These are phyloP conservation scores for Anoplophora glabripennis DNA, from an alignment of 1,140 invertebrate genomes.

Conservation along the genomic window DNA sequence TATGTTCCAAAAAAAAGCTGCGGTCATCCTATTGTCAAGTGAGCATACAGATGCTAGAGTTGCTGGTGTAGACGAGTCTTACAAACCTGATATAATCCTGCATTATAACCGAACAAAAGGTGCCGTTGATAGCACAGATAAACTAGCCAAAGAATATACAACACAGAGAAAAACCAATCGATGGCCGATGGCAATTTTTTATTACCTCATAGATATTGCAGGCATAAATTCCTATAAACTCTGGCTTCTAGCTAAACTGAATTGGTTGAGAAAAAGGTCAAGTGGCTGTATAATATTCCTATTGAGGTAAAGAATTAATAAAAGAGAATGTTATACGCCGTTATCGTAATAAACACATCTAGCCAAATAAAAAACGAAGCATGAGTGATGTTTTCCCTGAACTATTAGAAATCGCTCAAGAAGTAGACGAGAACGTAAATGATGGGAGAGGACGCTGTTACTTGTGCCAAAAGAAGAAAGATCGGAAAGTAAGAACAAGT, in stretches of 20 bases:
- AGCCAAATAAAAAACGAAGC: conserved; percentile 5
- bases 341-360: conserved; percentile 5
- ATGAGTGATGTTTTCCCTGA: background rate
- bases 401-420: conserved; percentile 44
- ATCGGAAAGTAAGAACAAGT: background rate
- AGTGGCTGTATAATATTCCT: conserved; percentile 20
- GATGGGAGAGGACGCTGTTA: background rate
- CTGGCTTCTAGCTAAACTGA: conserved; percentile 16
- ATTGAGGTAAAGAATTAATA: conserved; percentile 16
- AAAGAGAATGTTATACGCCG: conserved; percentile 16
- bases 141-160: conserved; percentile 20
- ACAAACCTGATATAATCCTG: conserved; percentile 28
- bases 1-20: conserved; percentile 22
- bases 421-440: conserved; percentile 16
- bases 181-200: conserved; percentile 38
- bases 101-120: conserved; percentile 34
- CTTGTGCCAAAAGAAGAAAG: too few relatives aligned
- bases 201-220: conserved; percentile 25
- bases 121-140: conserved; percentile 28
- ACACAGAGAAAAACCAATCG: conserved; percentile 36
- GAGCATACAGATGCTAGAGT: conserved; percentile 26
- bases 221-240: conserved; percentile 22
- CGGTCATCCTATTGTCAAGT: conserved; percentile 25
- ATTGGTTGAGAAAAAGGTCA: conserved; percentile 7
- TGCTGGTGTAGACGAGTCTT: conserved; percentile 17